phyloP scores from a whole-genome alignment of 1,140 invertebrate genomes.

The Araneus ventricosus region DNA sequence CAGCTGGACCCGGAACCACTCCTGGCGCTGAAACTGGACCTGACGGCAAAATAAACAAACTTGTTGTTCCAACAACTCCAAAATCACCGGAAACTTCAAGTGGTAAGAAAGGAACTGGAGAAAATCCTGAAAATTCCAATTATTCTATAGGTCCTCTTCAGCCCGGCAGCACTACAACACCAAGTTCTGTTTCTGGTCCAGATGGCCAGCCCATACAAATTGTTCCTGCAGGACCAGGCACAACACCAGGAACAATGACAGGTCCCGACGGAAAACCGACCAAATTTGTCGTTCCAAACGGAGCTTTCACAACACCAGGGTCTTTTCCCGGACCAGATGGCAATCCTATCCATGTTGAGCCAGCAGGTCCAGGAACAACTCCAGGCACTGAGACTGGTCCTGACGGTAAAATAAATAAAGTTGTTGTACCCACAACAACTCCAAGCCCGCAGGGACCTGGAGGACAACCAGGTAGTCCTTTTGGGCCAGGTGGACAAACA shows the following conservation, averaged over 20 bases:
- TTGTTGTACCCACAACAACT: not conserved
- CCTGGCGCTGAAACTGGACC: constrained; percentile 35
- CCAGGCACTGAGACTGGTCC: constrained; percentile 42
- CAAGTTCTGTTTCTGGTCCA: not conserved
- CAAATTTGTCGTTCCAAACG: constrained; percentile 16
- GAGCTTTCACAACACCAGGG: not conserved
- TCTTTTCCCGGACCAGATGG: constrained; percentile 26
- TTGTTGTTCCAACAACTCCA: not conserved
- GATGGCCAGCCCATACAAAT: not conserved
- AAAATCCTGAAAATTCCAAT: not conserved
- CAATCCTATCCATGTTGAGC: not conserved
- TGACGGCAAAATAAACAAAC: not conserved
- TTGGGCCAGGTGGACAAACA: not conserved
- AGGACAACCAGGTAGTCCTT: not conserved
- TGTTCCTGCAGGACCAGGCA: constrained; percentile 19
- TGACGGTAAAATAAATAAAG: constrained; percentile 15
- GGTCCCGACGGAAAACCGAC: not conserved
- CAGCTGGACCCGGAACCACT: constrained; percentile 19
- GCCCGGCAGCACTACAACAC: not conserved
- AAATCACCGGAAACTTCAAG: not conserved
- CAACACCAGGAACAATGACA: constrained; percentile 24
- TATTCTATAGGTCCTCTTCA: not conserved
- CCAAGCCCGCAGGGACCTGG: not conserved
- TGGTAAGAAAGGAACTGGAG: not conserved
- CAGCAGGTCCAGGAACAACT: constrained; percentile 48